Evolutionary conservation across 1,140 invertebrate genomes (phyloP).

Genomic region (Drosophila melanica): DNA sequence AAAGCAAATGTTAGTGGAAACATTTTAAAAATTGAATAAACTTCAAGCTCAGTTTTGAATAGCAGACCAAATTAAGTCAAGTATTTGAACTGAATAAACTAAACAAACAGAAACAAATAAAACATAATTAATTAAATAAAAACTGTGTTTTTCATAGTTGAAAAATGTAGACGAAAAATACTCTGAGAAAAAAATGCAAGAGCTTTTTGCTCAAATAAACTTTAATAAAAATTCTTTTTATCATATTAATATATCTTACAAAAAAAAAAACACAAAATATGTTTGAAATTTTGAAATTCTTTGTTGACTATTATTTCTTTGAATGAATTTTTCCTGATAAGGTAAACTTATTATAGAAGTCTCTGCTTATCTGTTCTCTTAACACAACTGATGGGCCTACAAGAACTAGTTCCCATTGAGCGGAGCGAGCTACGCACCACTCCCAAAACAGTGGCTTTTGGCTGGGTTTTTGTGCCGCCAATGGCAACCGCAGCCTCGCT

Average conservation of each 20-base stretch:
- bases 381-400: not conserved
- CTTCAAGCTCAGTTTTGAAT: not conserved
- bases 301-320: too few relatives aligned
- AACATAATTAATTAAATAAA: too few relatives aligned
- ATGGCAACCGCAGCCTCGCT: conserved; percentile 12
- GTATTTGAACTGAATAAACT: too few relatives aligned
- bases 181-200: not conserved
- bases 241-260: too few relatives aligned
- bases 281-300: too few relatives aligned
- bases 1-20: conserved; percentile 15
- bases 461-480: conserved; percentile 2
- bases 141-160: too few relatives aligned
- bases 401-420: conserved; percentile 1
- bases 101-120: too few relatives aligned
- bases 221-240: too few relatives aligned
- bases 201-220: too few relatives aligned
- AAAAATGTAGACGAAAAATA: too few relatives aligned
- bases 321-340: not conserved
- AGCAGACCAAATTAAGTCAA: too few relatives aligned
- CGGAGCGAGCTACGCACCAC: not conserved
- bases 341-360: not conserved
- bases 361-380: not conserved
- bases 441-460: conserved; percentile 18
- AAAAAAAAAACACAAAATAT: too few relatives aligned
- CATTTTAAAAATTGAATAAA: not conserved